Conservation (phyloP, 2,888 invertebrate species). For the Heteropelma amictum region DNA sequence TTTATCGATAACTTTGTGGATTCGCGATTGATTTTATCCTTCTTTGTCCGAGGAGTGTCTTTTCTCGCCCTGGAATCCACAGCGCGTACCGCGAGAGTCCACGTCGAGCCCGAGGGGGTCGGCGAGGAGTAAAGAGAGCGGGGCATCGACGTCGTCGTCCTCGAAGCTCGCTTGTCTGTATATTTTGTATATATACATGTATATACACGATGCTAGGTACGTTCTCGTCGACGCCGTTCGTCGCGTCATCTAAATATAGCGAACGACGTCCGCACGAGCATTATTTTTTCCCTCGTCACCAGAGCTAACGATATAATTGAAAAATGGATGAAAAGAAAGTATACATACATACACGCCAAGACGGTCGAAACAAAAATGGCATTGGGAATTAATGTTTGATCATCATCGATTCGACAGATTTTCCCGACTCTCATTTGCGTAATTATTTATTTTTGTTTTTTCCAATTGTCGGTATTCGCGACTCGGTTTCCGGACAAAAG, state of each 20-base stretch:
- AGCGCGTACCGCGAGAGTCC: slow-evolving; percentile 39
- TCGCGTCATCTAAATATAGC: slow-evolving; percentile 56
- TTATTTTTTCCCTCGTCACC: slow-evolving; percentile 9
- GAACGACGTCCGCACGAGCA: slow-evolving; percentile 31
- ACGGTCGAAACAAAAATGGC: neutral
- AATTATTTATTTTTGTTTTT: too few relatives aligned
- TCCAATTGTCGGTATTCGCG: slow-evolving; percentile 22
- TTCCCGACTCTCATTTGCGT: too few relatives aligned
- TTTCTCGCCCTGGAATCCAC: slow-evolving; percentile 13
- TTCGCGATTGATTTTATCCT: neutral
- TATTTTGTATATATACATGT: too few relatives aligned
- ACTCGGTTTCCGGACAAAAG: too few relatives aligned
- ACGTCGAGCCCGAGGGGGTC: slow-evolving; percentile 4
- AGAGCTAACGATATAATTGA: neutral
- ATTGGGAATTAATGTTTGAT: neutral
- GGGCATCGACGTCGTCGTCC: slow-evolving; percentile 51
- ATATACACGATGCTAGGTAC: too few relatives aligned
- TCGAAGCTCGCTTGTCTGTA: slow-evolving; percentile 27
- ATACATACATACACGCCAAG: neutral
- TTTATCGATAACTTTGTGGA: neutral
- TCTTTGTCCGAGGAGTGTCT: slow-evolving; percentile 10
- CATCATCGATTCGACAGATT: too few relatives aligned
- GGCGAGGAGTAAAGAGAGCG: neutral
- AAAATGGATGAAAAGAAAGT: neutral
- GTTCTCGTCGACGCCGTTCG: slow-evolving; percentile 41